These are phyloP conservation scores for Tetramorium parvispinum DNA, from an alignment of 1,140 invertebrate genomes.

Conservation along the genomic window DNA sequence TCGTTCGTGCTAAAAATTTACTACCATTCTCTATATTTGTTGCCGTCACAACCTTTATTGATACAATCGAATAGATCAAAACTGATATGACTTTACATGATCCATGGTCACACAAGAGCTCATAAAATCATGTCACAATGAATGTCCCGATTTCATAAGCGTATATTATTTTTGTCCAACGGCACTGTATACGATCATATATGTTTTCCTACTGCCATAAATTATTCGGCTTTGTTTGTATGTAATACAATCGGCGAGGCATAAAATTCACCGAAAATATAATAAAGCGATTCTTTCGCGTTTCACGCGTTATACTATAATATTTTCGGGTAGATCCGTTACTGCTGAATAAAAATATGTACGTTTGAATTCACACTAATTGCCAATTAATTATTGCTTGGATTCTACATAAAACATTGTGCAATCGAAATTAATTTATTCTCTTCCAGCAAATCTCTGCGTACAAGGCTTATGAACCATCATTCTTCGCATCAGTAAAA, in stretches of 20 bases:
- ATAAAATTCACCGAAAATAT: not conserved
- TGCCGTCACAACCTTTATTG: not conserved
- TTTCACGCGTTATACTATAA: not conserved
- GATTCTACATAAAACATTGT: not conserved
- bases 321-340: not conserved
- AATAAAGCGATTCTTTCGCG: not conserved
- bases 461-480: not conserved
- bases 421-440: not conserved
- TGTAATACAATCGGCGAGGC: not conserved
- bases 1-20: constrained; percentile 14
- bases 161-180: constrained; percentile 5
- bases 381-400: not conserved
- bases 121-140: constrained; percentile 5
- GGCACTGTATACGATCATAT: not conserved
- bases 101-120: not conserved
- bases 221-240: constrained; percentile 23
- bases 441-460: not conserved
- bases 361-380: not conserved
- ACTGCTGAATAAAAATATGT: not conserved
- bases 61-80: constrained; percentile 16
- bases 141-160: not conserved
- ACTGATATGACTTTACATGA: not conserved
- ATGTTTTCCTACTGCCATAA: not conserved
- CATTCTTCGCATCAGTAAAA: constrained; percentile 9
- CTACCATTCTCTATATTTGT: not conserved